Base-by-base conservation (phyloP, 2,113 vertebrate genomes). In the Daubentonia madagascariensis region DNA sequence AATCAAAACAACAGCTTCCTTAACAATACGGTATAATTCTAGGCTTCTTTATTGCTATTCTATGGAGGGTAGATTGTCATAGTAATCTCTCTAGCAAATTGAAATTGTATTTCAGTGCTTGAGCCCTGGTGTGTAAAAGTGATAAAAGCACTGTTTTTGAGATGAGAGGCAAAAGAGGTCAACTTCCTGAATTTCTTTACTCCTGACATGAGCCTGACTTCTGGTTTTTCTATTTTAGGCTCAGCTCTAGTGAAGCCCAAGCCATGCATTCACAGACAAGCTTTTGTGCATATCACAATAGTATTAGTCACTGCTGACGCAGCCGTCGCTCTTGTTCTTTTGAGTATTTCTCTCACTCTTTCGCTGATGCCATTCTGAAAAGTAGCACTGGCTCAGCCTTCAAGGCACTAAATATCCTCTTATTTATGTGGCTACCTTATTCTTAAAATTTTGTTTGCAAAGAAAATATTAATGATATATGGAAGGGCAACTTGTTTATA, bases 341-440 rank as follows among this genome's bases (percentile, higher is more conserved):
- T n/a, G 6, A 96, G 87, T 93, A 89, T 92, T 97, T 61, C 61
- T 94, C 70, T 95, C 30, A 40, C 81, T 94, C 96, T 88, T 95
- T 81, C 70, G 89, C 85, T 96, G 91, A 89, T 76, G 78, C 43
- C 57, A 61, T 91, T 91, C 96, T 23, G 95, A 95, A 97, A 98
- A 98, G 88, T 12, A 93, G n/a, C 35, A 3, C 54, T 89, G 79
- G 78, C 57, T 72, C 23, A 93, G 89, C 43, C 79, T 45, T 37
- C 57, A 28, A 48, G 37, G 43, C 68, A 78, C 63, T 85, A 80
- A 78, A 43, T 59, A 70, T 2, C 28, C 35, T 81, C 30, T 91
- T 80, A 84, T 67, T 94, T 67, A 70, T 84, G n/a, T 73, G 45
- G 59, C 45, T 94, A 89, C 89, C 48, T 68, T 96, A 67, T 9